Conservation (phyloP, 2,888 invertebrate genomes). For the Crepidodera aurea region DNA sequence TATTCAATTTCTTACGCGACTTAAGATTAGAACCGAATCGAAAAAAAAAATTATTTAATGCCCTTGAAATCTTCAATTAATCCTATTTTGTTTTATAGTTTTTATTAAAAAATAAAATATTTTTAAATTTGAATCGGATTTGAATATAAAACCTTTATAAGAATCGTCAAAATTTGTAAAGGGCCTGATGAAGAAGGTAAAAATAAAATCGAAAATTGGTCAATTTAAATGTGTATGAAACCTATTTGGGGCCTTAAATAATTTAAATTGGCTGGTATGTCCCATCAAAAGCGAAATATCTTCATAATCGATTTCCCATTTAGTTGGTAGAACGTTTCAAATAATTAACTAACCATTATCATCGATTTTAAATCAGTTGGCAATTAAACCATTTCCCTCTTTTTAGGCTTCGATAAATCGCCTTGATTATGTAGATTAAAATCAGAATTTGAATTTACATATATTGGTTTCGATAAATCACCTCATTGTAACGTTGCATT, state of each 20-base stretch:
- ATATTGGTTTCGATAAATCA: constrained; percentile 23
- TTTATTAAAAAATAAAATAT: no score
- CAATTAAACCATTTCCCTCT: constrained; percentile 42
- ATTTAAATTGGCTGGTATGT: constrained; percentile 10
- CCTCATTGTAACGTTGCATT: constrained; percentile 24
- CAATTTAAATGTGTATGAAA: no score
- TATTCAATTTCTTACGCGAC: no score
- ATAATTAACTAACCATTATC: constrained; percentile 34
- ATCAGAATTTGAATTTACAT: constrained; percentile 28
- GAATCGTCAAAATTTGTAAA: no score
- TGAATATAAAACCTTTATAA: no score
- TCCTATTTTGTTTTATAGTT: no score
- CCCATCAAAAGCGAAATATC: constrained; percentile 19
- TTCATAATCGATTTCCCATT: constrained; percentile 33
- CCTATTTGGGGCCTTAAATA: constrained; percentile 1
- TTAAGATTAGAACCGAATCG: no score
- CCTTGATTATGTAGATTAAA: constrained; percentile 34
- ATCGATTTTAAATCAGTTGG: constrained; percentile 36
- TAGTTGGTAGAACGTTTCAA: constrained; percentile 31
- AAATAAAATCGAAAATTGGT: no score
- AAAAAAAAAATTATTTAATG: no score
- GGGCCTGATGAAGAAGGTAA: no score
- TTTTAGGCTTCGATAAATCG: constrained; percentile 37
- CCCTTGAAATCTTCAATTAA: no score
- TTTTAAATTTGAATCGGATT: no score